Evolutionary conservation across 1,140 invertebrate genomes (phyloP).

Genomic region (Penaeus chinensis): DNA sequence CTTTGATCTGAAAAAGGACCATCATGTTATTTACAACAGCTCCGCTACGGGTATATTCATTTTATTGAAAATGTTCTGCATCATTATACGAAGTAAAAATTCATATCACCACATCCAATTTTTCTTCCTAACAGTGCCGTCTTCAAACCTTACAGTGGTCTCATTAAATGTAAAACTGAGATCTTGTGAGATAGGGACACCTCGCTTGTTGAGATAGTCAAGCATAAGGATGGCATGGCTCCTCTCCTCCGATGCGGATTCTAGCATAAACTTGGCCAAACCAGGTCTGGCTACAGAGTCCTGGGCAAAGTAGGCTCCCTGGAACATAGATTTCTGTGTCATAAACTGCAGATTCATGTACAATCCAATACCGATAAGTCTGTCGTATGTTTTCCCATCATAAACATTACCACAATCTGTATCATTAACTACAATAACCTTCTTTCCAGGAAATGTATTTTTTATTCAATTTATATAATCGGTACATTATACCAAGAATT

Average conservation of each 20-base stretch:
- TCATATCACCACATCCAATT: no score
- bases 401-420: no score
- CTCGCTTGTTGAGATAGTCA: slow-evolving; percentile 89
- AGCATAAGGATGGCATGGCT: slow-evolving; percentile 91
- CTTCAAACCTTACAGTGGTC: no score
- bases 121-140: no score
- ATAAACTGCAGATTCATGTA: neutral
- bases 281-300: slow-evolving; percentile 85
- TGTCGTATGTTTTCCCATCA: no score
- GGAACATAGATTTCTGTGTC: slow-evolving; percentile 61
- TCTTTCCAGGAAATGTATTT: no score
- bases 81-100: no score
- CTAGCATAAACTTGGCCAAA: slow-evolving; percentile 89
- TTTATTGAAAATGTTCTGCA: no score
- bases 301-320: slow-evolving; percentile 84
- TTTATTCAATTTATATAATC: slow-evolving; percentile 5
- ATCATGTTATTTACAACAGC: no score
- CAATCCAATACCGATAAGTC: neutral
- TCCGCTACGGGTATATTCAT: no score
- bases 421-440: no score
- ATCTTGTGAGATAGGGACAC: slow-evolving; percentile 69
- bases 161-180: neutral
- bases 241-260: slow-evolving; percentile 87
- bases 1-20: no score
- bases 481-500: neutral